A percentile compares a stretch with the other conserved stretches of the same genome.
Conservation (phyloP, 2,888 invertebrate genomes). For the Apotomis capreana region DNA sequence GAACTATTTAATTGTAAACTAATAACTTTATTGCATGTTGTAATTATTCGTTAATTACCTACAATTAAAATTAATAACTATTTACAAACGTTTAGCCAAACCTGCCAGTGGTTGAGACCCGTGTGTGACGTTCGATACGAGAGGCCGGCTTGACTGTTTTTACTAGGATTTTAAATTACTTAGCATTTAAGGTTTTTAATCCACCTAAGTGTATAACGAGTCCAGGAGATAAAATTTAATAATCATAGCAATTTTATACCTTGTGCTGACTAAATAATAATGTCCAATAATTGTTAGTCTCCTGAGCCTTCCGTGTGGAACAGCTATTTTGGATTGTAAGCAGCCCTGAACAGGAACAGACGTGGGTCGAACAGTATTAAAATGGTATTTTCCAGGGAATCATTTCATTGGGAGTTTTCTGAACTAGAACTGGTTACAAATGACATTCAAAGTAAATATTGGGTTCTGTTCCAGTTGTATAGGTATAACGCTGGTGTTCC, state of each 20-base stretch:
- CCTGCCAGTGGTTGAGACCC: conserved; percentile 35
- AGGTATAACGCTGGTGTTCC: background rate
- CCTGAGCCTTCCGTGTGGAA: conserved; percentile 16
- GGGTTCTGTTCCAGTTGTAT: background rate
- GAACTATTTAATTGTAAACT: conserved; percentile 38
- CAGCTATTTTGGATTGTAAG: conserved; percentile 11
- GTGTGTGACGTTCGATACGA: conserved; percentile 30
- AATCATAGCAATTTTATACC: conserved; percentile 19
- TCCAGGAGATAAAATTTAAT: conserved; percentile 23
- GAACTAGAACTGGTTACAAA: background rate
- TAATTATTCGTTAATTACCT: conserved; percentile 34
- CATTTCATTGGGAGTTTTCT: too few relatives aligned
- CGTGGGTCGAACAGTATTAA: too few relatives aligned
- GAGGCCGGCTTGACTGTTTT: conserved; percentile 31
- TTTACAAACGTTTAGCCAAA: conserved; percentile 40
- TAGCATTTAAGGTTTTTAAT: conserved; percentile 30
- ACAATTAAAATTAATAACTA: conserved; percentile 36
- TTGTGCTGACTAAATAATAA: conserved; percentile 23
- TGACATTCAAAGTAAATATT: background rate
- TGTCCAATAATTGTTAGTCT: conserved; percentile 16
- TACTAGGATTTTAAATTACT: conserved; percentile 31
- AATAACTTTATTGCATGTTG: conserved; percentile 39
- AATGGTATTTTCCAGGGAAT: background rate
- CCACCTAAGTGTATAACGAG: conserved; percentile 27
- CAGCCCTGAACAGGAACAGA: background rate